A percentile compares a stretch with the other conserved stretches of the same genome.
Evolutionary conservation across 35 echinoderm and acorn worm species (phyloP).

Genomic region (Holothuria glaberrima): DNA sequence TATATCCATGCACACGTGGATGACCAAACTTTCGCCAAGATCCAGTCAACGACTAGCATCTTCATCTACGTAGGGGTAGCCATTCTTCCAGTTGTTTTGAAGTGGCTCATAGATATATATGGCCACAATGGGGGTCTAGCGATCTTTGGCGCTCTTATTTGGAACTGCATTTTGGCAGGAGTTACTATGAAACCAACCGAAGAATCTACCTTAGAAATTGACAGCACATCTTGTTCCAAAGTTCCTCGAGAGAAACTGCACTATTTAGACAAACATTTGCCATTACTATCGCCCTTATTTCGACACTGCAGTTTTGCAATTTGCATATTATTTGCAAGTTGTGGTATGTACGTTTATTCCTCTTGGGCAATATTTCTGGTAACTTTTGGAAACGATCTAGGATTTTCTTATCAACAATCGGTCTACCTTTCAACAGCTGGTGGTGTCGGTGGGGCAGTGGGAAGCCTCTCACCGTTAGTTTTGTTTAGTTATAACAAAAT

Average conservation of each 20-base stretch:
- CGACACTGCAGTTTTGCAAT: conserved; percentile 19
- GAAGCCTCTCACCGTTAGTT: not conserved
- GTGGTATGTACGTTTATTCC: conserved; percentile 31
- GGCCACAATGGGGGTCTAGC: not conserved
- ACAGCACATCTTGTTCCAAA: not conserved
- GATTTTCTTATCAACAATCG: not conserved
- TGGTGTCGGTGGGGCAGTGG: not conserved
- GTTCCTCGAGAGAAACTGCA: not conserved
- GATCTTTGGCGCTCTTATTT: not conserved
- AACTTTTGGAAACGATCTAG: conserved; percentile 13
- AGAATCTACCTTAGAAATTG: not conserved
- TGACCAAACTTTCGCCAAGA: not conserved
- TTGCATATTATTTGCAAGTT: conserved; percentile 11
- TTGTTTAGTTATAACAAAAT: not conserved
- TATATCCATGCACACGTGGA: conserved; percentile 4
- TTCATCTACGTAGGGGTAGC: conserved; percentile 12
- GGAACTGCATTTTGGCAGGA: not conserved
- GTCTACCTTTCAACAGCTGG: conserved; percentile 25
- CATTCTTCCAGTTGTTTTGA: conserved; percentile 20
- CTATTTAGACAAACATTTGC: not conserved
- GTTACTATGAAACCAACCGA: conserved; percentile 7
- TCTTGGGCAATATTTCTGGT: conserved; percentile 46
- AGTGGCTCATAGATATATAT: conserved; percentile 12
- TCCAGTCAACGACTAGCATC: not conserved
- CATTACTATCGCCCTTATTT: not conserved